These are phyloP conservation scores for Lepidothrix coronata DNA, from an alignment of 2,113 vertebrate species.

Conservation along the genomic window DNA sequence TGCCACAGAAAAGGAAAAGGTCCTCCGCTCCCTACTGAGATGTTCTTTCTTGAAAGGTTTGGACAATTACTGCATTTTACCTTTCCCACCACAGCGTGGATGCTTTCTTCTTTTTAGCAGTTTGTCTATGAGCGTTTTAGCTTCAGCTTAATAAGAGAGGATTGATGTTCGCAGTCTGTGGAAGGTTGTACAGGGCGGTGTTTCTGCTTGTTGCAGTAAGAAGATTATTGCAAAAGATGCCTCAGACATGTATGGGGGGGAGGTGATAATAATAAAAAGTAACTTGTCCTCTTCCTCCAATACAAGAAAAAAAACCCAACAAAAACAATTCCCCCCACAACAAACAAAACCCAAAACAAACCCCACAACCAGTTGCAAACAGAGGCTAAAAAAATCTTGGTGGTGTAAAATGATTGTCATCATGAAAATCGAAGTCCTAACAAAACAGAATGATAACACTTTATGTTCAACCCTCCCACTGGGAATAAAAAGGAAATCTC, in stretches of 20 bases:
- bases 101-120: conserved; percentile 51
- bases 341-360: neutral
- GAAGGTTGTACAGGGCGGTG: neutral
- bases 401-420: neutral
- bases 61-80: conserved; percentile 61
- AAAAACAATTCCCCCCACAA: neutral
- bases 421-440: neutral
- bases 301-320: neutral
- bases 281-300: neutral
- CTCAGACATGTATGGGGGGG: neutral
- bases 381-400: neutral
- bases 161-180: conserved; percentile 42
- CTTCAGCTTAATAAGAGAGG: conserved; percentile 52
- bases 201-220: conserved; percentile 42
- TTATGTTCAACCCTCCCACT: neutral
- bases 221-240: conserved; percentile 31
- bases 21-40: conserved; percentile 9
- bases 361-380: neutral
- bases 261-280: neutral
- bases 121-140: conserved; percentile 55
- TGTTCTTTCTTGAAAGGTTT: conserved; percentile 57
- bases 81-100: conserved; percentile 14
- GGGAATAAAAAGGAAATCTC: conserved; percentile 34
- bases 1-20: conserved; percentile 25
- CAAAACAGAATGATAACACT: neutral